Conservation (phyloP, 2,113 vertebrate genomes). For the Bucco capensis region DNA sequence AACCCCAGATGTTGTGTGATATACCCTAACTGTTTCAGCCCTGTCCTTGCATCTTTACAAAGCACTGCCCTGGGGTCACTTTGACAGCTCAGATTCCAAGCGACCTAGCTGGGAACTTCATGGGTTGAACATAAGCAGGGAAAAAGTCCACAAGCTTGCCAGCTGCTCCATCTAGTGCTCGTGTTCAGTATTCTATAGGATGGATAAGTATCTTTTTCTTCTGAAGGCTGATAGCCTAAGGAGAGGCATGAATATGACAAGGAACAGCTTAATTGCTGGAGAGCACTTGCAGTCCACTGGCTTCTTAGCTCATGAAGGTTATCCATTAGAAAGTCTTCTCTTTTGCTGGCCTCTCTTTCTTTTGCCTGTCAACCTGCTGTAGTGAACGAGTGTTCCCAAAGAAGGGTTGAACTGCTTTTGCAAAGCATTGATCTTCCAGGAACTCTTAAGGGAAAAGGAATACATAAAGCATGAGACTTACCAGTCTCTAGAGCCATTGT, state of each 20-base stretch:
- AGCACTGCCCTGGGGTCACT: background rate
- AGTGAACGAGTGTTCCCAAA: background rate
- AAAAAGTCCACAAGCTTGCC: conserved; percentile 13
- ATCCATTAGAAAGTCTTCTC: background rate
- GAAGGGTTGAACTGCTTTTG: background rate
- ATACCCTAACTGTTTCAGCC: background rate
- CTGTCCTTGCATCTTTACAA: background rate
- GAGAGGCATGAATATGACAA: background rate
- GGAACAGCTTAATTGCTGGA: background rate
- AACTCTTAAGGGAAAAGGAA: background rate
- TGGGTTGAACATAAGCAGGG: background rate
- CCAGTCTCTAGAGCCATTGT: accelerated
- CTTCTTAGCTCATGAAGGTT: background rate
- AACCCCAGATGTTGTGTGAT: background rate
- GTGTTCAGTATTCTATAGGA: background rate
- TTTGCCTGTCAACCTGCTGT: background rate
- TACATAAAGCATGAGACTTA: background rate
- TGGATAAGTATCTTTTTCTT: background rate
- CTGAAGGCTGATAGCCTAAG: background rate
- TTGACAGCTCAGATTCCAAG: background rate
- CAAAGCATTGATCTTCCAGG: background rate
- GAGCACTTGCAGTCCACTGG: background rate
- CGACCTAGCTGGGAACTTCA: background rate
- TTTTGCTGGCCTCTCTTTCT: background rate
- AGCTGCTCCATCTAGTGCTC: conserved; percentile 66